Evolutionary conservation across 1,140 invertebrate species (phyloP), one percentile per base, ranked within the genome.

Genomic region (Steinernema khuongi): DNA sequence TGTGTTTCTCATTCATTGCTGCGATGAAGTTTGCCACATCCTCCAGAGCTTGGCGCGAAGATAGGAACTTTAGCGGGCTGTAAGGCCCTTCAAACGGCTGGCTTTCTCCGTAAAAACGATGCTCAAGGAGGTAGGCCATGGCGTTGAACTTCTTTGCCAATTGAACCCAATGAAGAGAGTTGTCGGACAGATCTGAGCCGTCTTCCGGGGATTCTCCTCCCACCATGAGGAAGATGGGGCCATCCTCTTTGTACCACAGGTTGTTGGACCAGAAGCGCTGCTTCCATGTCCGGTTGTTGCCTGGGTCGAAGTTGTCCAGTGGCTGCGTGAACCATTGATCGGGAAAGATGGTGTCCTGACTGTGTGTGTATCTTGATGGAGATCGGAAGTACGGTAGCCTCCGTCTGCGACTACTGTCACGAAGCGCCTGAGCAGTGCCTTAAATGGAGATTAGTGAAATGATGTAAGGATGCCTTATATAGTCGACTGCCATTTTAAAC

Each of bases 151-250:
- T 43, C 4, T 19, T 17, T 7, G 74, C 75, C 73, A 50, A 76
- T 26, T 7, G 11, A 68, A 76, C 74, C n/a, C n/a, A n/a, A n/a
- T n/a, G n/a, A n/a, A n/a, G n/a, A n/a, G n/a, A n/a, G n/a, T n/a
- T 68, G 36, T 32, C 43, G 17, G 72, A 50, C 2, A 76, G 41
- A 71, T 73, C 73, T 74, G 1, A 73, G 68, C 14, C 44, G 31
- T 2, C n/a, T 41, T 75, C 72, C 75, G 29, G 67, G 36, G 71
- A 43, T 67, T 76, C 75, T 50, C 75, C 75, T 26, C 75, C 75
- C 0, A 76, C 19, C 75, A 76, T 76, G n/a, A 76, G 29, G 41
- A 76, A 76, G 0, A 74, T 70, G 4, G 44, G 50, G 17, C 50
- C 74, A n/a, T 71, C 44, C 31, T 33, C 28, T 19, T 76, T 70